A percentile compares a stretch with the other conserved stretches of the same genome.
Conservation (phyloP, 2,888 invertebrate genomes). For the Lepidonotus clava region DNA sequence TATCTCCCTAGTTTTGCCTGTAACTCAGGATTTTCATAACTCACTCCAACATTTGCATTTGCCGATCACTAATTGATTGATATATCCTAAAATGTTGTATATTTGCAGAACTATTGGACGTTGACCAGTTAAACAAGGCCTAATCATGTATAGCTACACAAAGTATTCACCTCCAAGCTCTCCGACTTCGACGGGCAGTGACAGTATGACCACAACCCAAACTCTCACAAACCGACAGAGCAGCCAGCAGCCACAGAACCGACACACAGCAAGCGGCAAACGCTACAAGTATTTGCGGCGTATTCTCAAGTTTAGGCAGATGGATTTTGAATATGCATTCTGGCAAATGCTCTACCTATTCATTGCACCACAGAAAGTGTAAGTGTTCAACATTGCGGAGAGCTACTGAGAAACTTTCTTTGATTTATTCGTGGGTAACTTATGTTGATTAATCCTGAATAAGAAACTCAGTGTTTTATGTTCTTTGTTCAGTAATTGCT, state of each 20-base stretch:
- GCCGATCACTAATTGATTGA: no score
- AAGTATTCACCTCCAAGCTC: conserved; percentile 70
- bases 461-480: no score
- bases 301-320: conserved; percentile 91
- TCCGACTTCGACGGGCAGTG: conserved; percentile 63
- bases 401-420: no score
- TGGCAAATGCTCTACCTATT: conserved; percentile 99
- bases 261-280: conserved; percentile 89
- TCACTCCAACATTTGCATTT: no score
- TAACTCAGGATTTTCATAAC: no score
- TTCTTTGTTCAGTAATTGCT: no score
- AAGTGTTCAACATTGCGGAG: conserved; percentile 68
- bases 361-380: conserved; percentile 95
- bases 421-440: no score
- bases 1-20: no score
- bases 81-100: no score
- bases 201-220: not conserved
- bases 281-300: conserved; percentile 82
- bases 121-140: not conserved
- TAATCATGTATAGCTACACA: conserved; percentile 55
- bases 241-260: not conserved
- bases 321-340: conserved; percentile 99
- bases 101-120: no score
- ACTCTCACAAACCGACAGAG: not conserved
- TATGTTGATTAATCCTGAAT: no score